phyloP scores from a whole-genome alignment of 1,140 invertebrate genomes.

The Heliconius nattereri region DNA sequence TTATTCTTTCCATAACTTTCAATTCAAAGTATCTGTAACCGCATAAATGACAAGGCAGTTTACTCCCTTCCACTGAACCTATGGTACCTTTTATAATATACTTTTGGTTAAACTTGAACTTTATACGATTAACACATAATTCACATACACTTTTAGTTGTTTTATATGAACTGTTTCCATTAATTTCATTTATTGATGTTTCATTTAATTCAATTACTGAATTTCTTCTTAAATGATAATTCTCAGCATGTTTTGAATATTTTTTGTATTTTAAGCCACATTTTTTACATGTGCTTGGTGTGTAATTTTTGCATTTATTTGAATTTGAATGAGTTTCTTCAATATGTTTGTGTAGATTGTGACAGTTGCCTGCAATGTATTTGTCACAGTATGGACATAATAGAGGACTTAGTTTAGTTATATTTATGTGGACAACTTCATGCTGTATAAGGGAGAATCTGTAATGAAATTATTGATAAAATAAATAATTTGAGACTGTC shows the following conservation, averaged over 20 bases:
- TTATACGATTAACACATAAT: slow-evolving; percentile 37
- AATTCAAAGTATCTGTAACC: slow-evolving; percentile 39
- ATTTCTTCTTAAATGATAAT: slow-evolving; percentile 31
- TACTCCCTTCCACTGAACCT: slow-evolving; percentile 18
- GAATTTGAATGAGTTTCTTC: slow-evolving; percentile 14
- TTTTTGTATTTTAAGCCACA: slow-evolving; percentile 35
- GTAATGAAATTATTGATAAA: slow-evolving; percentile 19
- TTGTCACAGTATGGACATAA: slow-evolving; percentile 45
- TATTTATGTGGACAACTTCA: slow-evolving; percentile 38
- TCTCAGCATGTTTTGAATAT: slow-evolving; percentile 31
- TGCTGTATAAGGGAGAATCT: slow-evolving; percentile 46
- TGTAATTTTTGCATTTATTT: slow-evolving; percentile 4
- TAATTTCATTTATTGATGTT: background rate
- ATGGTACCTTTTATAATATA: slow-evolving; percentile 28
- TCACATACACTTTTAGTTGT: slow-evolving; percentile 38
- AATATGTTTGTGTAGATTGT: slow-evolving; percentile 26
- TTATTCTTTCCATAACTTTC: slow-evolving; percentile 31
- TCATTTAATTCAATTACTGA: background rate
- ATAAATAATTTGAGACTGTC: too few relatives aligned
- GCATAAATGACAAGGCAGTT: slow-evolving; percentile 33
- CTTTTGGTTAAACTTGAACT: slow-evolving; percentile 20
- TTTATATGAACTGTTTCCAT: background rate
- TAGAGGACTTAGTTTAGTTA: slow-evolving; percentile 16
- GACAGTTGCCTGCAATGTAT: slow-evolving; percentile 38
- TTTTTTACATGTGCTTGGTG: slow-evolving; percentile 18